phyloP scores from a whole-genome alignment of 2,888 invertebrate species.

The Tetranychus piercei region DNA sequence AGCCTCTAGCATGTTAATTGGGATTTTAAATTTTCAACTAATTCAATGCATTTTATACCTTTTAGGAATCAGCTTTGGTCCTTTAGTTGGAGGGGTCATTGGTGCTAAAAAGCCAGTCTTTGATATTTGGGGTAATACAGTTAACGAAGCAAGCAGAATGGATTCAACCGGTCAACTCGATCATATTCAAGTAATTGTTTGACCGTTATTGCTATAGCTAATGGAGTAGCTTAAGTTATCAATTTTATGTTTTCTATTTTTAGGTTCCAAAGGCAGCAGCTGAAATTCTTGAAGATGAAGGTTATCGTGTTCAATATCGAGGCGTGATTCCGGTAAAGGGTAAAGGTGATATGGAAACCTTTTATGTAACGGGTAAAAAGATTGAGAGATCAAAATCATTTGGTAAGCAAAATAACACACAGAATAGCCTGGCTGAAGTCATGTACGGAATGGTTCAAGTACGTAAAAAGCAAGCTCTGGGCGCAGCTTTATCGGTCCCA shows the following conservation, averaged over 20 bases:
- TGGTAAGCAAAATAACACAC: conserved; percentile 45
- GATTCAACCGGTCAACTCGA: conserved; percentile 77
- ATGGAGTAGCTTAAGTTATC: background rate
- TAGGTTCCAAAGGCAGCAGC: conserved; percentile 25
- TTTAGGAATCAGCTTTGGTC: conserved; percentile 65
- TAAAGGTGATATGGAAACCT: conserved; percentile 89
- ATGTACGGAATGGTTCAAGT: conserved; percentile 76
- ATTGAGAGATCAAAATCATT: conserved; percentile 24
- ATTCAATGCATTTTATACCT: background rate
- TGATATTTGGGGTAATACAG: conserved; percentile 76
- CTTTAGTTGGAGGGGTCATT: conserved; percentile 75
- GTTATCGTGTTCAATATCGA: conserved; percentile 54
- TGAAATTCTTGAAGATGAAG: conserved; percentile 53
- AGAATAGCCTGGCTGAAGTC: conserved; percentile 61
- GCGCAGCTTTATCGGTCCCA: conserved; percentile 25
- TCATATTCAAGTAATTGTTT: conserved; percentile 47
- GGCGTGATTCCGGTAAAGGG: conserved; percentile 79
- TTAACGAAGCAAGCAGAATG: conserved; percentile 92
- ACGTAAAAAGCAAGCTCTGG: conserved; percentile 43
- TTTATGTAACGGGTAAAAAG: conserved; percentile 51
- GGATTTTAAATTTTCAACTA: background rate
- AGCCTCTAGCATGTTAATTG: background rate
- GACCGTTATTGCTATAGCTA: background rate
- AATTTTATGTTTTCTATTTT: too few relatives aligned
- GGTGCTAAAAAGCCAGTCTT: conserved; percentile 88